Percentiles rank a stretch among this genome's conserved stretches.
These are phyloP conservation scores for Coryphaenoides rupestris DNA, from an alignment of 2,113 vertebrate species.

Conservation along the genomic window DNA sequence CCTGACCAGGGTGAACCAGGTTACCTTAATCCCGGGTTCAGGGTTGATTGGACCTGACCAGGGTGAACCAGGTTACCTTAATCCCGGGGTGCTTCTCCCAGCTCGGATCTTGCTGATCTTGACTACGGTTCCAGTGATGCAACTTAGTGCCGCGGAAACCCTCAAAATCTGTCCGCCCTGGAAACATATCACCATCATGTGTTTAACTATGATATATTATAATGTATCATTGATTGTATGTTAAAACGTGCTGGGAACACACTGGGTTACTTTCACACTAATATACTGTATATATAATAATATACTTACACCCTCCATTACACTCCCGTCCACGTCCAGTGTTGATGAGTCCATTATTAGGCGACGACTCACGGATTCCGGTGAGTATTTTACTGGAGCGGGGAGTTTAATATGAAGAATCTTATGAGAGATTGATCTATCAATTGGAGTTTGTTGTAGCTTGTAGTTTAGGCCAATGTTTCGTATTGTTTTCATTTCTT, in stretches of 20 bases:
- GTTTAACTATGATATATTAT: too few species aligned
- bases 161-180: slow-evolving; percentile 95
- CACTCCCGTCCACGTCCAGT: slow-evolving; percentile 85
- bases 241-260: too few species aligned
- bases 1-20: too few species aligned
- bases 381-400: too few species aligned
- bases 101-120: slow-evolving; percentile 88
- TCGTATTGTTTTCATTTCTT: too few species aligned
- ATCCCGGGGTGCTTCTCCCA: slow-evolving; percentile 88
- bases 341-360: slow-evolving; percentile 67
- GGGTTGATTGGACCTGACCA: too few species aligned
- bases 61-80: slow-evolving; percentile 77
- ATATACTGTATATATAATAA: not conserved
- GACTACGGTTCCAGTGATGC: slow-evolving; percentile 80
- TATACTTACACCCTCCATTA: slow-evolving; percentile 91
- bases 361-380: too few species aligned
- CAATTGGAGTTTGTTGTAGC: too few species aligned
- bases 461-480: too few species aligned
- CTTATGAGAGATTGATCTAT: too few species aligned
- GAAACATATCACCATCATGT: not conserved
- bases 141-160: slow-evolving; percentile 85
- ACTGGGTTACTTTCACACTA: not conserved
- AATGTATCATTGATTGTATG: too few species aligned
- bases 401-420: too few species aligned
- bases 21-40: not conserved